phyloP scores from a whole-genome alignment of 2,888 invertebrate genomes.

The Acanthosepion lycidas region DNA sequence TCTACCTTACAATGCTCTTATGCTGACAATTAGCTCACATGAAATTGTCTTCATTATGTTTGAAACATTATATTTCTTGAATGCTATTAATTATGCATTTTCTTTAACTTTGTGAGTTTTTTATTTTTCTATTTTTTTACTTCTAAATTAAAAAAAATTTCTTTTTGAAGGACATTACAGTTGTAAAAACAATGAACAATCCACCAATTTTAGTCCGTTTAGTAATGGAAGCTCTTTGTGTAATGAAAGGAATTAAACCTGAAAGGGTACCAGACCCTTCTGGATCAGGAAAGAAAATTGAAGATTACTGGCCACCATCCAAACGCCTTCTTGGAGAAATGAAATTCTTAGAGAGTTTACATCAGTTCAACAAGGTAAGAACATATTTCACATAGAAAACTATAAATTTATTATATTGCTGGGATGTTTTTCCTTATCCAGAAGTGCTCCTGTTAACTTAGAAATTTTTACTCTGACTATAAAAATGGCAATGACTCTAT shows the following conservation, averaged over 20 bases:
- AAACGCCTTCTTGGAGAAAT: conserved; percentile 75
- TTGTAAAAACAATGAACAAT: conserved; percentile 75
- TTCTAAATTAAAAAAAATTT: not conserved
- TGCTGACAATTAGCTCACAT: too few relatives aligned
- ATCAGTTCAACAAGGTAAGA: conserved; percentile 73
- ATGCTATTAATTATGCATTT: not conserved
- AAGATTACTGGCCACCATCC: conserved; percentile 75
- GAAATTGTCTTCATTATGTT: too few relatives aligned
- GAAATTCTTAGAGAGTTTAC: conserved; percentile 74
- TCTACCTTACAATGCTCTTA: too few relatives aligned
- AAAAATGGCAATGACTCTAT: too few relatives aligned
- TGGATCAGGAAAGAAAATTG: conserved; percentile 75
- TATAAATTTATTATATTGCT: too few relatives aligned
- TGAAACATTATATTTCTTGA: too few relatives aligned
- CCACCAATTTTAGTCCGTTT: conserved; percentile 74
- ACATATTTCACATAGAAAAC: not conserved
- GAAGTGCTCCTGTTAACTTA: too few relatives aligned
- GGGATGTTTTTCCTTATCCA: too few relatives aligned
- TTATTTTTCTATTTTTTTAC: not conserved
- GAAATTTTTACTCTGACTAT: too few relatives aligned
- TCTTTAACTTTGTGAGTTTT: not conserved
- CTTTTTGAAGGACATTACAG: conserved; percentile 71
- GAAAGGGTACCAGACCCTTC: conserved; percentile 75
- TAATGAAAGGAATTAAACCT: conserved; percentile 73
- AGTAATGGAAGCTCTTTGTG: conserved; percentile 75